Base-by-base conservation (phyloP, 2,888 invertebrate species). In the Netelia fuscicornis region DNA sequence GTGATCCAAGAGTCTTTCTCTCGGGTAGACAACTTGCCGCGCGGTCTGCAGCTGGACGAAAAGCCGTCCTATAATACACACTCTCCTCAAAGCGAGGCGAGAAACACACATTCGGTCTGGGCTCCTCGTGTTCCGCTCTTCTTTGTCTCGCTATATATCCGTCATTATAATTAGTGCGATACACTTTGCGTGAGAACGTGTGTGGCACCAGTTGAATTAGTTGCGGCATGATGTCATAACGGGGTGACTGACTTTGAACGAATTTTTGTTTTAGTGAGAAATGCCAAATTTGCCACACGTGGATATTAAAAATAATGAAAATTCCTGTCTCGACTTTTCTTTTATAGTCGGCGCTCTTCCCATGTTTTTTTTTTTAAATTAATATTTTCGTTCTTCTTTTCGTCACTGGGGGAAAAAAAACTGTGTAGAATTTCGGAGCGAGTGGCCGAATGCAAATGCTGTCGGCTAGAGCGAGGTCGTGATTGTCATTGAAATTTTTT, bases 41-140 rank as follows among this genome's bases (percentile, higher is more conserved):
- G 62, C 77, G 80, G 80, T 84, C 74, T 77, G 77, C 87, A 86
- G 86, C 87, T 90, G 90, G 89, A 88, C 88, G 87, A 88, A 85
- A 87, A 89, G 85, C 85, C 88, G 65, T 65, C 67, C 37, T 58
- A 56, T 44, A 9, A 48, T 20, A 20, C 62, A 82, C 77, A 83
- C 74, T 72, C 72, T 77, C 54, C 25, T 60, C 60, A 52, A 30
- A 58, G 56, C 52, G 64, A 80, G 65, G 58, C 62, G 62, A 74
- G 37, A 37, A 37, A 37, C 37, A 37, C 37, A 37, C 37, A 37
- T 37, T 37, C 37, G 37, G 37, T 6, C 37, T 37, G 37, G 37
- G 37, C 37, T 70, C 25, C 25, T 65, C 48, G 25, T 48, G 64
- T 48, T 74, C 54, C 30, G 25, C 5, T 56, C 17, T 48, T 25